A percentile compares a stretch with the other conserved stretches of the same genome.
phyloP scores from a whole-genome alignment of 2,113 vertebrate genomes.

The Varanus komodoensis region DNA sequence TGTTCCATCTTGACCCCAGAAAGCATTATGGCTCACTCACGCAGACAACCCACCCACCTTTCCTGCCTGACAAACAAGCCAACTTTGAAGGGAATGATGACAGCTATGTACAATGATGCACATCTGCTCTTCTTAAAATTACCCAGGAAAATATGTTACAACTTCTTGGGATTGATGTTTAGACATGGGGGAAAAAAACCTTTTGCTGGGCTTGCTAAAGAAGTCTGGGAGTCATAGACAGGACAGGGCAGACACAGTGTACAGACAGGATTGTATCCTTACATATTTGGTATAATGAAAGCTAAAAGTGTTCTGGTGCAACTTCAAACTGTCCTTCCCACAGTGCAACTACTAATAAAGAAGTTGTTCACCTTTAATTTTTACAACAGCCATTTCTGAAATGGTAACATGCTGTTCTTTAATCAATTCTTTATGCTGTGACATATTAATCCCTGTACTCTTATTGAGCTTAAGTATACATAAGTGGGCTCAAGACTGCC shows the following conservation, averaged over 20 bases:
- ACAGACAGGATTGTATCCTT: not conserved
- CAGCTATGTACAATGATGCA: not conserved
- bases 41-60: not conserved
- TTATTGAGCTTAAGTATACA: not conserved
- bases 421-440: not conserved
- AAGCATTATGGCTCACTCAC: too few species aligned
- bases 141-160: not conserved
- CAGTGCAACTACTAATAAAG: accelerated
- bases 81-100: not conserved
- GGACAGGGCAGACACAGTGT: too few species aligned
- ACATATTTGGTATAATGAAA: not conserved
- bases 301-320: too few species aligned
- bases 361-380: not conserved
- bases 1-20: too few species aligned
- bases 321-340: slow-evolving; percentile 30
- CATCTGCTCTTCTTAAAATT: not conserved
- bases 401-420: not conserved
- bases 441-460: not conserved
- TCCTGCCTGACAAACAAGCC: not conserved
- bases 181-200: too few species aligned
- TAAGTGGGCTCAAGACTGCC: not conserved
- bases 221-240: too few species aligned
- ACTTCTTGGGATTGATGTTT: not conserved
- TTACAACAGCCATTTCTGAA: not conserved
- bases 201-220: too few species aligned